Evolutionary conservation across 2,797 vertebrate genomes (phyloP), one percentile per base, ranked within the genome.

Genomic region (Crypturellus tataupa): DNA sequence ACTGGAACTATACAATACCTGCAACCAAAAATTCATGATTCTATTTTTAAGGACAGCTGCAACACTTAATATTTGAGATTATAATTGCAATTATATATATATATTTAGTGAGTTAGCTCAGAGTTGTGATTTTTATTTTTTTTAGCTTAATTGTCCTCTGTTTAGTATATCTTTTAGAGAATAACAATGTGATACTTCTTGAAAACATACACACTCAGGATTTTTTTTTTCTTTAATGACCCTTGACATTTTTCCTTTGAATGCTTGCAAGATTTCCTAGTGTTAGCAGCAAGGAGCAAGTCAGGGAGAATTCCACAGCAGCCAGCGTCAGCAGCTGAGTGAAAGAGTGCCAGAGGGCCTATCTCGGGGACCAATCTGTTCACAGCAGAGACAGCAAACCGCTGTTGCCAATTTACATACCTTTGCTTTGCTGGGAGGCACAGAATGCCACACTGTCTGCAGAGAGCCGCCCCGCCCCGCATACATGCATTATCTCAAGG

Each of bases 251-350:
- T 87, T 80, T 80, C 42, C 55, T 92, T 56, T 80, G 24, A 51
- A 84, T n/a, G 21, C n/a, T 80, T 89, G 9, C 84, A 73, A 89
- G 68, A 73, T 85, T 89, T 92, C 79, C 81, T 84, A 75, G n/a
- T 58, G 39, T 60, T 81, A 93, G 92, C 73, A 88, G 23, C 63
- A 85, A 93, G 37, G 56, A 91, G 40, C 31, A 86, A 93, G 25
- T 44, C 63, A 65, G 8, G 15, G 37, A 88, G 18, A 65, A 8
- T 56, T 89, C 31, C 46, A 60, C 31, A 83, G 51, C 64, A 27
- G 71, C 56, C 89, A 80, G 71, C 46, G 69, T 37, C 60, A 76
- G 56, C 44, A 46, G 21, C 58, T 63, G 46, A 93, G 71, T 87
- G 37, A 76, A 72, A 51, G 64, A 84, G 58, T 49, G 75, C 77